These are phyloP conservation scores for Silurus lanzhouensis DNA, from an alignment of 2,797 vertebrate genomes.

Conservation along the genomic window DNA sequence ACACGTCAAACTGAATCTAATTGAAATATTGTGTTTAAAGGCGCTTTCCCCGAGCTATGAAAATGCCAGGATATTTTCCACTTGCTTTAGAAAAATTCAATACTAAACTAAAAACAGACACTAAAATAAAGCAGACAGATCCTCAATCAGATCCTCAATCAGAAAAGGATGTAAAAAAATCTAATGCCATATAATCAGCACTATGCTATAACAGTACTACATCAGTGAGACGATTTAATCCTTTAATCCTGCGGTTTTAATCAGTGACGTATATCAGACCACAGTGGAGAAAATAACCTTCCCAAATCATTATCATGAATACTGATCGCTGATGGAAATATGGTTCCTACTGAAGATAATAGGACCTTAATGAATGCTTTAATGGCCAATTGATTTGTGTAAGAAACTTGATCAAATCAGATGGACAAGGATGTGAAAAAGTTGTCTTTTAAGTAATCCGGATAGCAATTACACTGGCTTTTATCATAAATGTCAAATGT, in stretches of 20 bases:
- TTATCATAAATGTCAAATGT: not conserved
- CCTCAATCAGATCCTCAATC: not conserved
- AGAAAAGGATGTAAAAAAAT: not conserved
- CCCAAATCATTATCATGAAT: not conserved
- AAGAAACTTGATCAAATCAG: slow-evolving; percentile 12
- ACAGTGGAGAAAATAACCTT: slow-evolving; percentile 6
- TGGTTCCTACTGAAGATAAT: not conserved
- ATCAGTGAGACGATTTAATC: slow-evolving; percentile 10
- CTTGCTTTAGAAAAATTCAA: not conserved
- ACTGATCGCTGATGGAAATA: not conserved
- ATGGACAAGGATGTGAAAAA: not conserved
- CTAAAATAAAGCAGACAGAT: not conserved
- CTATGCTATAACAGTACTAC: not conserved
- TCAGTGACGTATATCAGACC: slow-evolving; percentile 7
- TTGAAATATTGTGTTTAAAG: not conserved
- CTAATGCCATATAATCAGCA: not conserved
- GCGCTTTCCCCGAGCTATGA: not conserved
- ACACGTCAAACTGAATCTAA: not conserved
- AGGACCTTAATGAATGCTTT: not conserved
- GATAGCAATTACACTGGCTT: slow-evolving; percentile 7
- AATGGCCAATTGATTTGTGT: not conserved
- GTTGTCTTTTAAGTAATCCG: not conserved
- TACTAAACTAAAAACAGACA: not conserved
- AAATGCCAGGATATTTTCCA: not conserved
- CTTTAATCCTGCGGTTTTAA: slow-evolving; percentile 10